These are phyloP conservation scores for Radopholus similis DNA, from an alignment of 1,140 invertebrate genomes.

Conservation along the genomic window DNA sequence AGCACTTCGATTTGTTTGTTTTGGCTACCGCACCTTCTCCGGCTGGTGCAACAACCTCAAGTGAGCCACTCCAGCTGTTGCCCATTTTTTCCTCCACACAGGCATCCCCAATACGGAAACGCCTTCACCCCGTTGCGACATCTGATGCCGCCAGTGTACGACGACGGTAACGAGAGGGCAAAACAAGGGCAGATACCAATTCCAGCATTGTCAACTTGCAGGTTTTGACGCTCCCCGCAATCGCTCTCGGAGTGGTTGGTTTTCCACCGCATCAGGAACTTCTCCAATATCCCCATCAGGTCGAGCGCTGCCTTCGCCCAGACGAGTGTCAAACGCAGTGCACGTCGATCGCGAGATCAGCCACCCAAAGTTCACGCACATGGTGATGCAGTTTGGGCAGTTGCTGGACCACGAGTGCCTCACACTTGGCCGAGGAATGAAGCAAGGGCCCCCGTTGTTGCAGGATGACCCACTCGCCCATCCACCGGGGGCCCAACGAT, in stretches of 20 bases:
- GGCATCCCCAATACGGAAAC: constrained; percentile 17
- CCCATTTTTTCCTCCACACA: neutral
- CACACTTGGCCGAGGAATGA: neutral
- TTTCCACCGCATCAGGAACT: neutral
- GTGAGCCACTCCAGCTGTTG: constrained; percentile 60
- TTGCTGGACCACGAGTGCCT: constrained; percentile 29
- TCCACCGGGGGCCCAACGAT: constrained; percentile 45
- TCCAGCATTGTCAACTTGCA: neutral
- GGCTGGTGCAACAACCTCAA: constrained; percentile 92
- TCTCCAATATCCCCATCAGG: neutral
- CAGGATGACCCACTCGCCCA: constrained; percentile 49
- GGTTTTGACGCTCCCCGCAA: constrained; percentile 43
- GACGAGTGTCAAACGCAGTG: constrained; percentile 78
- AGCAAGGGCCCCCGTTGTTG: neutral
- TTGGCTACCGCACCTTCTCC: constrained; percentile 71
- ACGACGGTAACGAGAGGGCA: constrained; percentile 73
- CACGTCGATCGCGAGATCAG: constrained; percentile 75
- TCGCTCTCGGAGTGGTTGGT: constrained; percentile 72
- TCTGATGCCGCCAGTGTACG: constrained; percentile 81
- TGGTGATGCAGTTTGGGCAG: constrained; percentile 58
- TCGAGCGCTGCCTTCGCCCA: constrained; percentile 66
- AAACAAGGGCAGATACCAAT: neutral
- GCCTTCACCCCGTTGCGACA: constrained; percentile 80
- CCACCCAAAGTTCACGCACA: constrained; percentile 53
- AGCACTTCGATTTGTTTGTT: neutral